Conservation (phyloP, 1,140 invertebrate genomes). For the Drosophila bifasciata region DNA sequence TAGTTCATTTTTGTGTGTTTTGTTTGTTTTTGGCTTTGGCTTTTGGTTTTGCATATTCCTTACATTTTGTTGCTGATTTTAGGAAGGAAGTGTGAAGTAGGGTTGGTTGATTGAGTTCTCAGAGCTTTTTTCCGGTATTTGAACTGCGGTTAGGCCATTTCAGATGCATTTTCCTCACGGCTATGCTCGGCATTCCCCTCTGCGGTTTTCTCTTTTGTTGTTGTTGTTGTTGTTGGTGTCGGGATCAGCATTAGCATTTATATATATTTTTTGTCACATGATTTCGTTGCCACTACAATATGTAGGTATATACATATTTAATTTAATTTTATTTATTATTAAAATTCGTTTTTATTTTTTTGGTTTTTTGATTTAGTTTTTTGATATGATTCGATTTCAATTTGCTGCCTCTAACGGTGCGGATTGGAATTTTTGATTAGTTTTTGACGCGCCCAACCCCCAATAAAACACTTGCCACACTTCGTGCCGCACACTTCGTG, state of each 20-base stretch:
- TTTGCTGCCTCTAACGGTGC: too few relatives aligned
- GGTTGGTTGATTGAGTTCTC: too few relatives aligned
- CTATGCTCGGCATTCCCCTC: too few relatives aligned
- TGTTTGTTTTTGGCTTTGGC: not conserved
- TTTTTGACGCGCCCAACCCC: not conserved
- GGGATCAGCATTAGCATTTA: too few relatives aligned
- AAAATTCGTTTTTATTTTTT: not conserved
- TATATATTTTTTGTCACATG: constrained; percentile 12
- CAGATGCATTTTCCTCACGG: too few relatives aligned
- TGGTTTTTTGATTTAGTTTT: not conserved
- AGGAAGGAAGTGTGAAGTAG: not conserved
- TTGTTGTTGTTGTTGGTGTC: too few relatives aligned
- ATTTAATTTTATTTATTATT: not conserved
- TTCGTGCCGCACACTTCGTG: too few relatives aligned
- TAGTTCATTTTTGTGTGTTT: constrained; percentile 1
- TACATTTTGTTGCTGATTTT: constrained; percentile 22
- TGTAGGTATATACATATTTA: not conserved
- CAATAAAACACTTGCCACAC: not conserved
- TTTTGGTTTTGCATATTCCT: constrained; percentile 4
- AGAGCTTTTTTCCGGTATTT: not conserved
- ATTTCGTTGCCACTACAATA: constrained; percentile 3
- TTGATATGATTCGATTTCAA: too few relatives aligned
- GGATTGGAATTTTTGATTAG: not conserved
- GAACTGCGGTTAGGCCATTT: too few relatives aligned
- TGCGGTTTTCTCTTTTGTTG: too few relatives aligned